Conservation (phyloP, 64 coral and sea anemone genomes). For the Dendrophyllia cribrosa region DNA sequence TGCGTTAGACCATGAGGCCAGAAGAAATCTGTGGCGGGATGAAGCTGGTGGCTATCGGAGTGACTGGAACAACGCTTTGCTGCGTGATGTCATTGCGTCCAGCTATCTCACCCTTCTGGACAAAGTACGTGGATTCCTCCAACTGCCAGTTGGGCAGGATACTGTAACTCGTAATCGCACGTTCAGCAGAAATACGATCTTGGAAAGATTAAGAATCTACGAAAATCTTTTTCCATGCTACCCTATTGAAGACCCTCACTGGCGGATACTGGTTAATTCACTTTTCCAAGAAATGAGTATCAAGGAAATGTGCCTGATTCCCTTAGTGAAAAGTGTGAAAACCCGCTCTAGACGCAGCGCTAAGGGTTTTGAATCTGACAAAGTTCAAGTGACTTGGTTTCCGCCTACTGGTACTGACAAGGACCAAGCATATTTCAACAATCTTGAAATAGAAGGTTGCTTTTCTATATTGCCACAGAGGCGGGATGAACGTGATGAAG, state of each 20-base stretch:
- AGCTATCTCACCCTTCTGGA: slow-evolving; percentile 63
- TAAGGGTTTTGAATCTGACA: not conserved
- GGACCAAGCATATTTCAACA: slow-evolving; percentile 45
- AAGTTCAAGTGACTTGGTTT: slow-evolving; percentile 10
- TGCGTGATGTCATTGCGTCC: slow-evolving; percentile 61
- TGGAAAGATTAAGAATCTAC: slow-evolving; percentile 4
- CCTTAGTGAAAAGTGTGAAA: slow-evolving; percentile 16
- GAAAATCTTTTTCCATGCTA: slow-evolving; percentile 51
- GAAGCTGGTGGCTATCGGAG: slow-evolving; percentile 34
- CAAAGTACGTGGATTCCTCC: slow-evolving; percentile 26
- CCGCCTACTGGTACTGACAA: slow-evolving; percentile 38
- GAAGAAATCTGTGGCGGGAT: slow-evolving; percentile 60
- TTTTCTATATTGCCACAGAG: not conserved
- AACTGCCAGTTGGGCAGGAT: not conserved
- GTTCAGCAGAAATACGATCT: not conserved
- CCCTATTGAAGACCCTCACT: slow-evolving; percentile 25
- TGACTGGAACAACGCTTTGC: slow-evolving; percentile 59
- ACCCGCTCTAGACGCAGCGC: not conserved
- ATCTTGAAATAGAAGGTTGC: not conserved
- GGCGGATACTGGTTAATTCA: slow-evolving; percentile 43
- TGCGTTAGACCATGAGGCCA: slow-evolving; percentile 77
- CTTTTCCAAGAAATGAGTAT: slow-evolving; percentile 52
- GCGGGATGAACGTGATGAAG: not conserved
- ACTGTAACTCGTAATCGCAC: slow-evolving; percentile 6
- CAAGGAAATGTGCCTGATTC: slow-evolving; percentile 5